Base-by-base conservation (phyloP, 2,113 vertebrate species). In the Semicossyphus pulcher region DNA sequence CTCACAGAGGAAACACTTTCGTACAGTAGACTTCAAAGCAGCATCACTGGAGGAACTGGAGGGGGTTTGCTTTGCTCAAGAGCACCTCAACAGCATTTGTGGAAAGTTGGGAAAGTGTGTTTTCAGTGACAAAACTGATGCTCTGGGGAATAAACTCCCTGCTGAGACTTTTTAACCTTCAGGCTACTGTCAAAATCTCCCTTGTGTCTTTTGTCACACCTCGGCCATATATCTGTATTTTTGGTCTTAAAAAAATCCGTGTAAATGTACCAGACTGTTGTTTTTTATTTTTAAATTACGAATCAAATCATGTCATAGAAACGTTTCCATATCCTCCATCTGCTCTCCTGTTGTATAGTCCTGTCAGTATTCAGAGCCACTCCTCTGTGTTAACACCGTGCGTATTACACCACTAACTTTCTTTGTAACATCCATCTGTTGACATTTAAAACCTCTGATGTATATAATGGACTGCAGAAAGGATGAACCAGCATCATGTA, bases 391-490 rank as follows among this genome's bases (percentile, higher is more conserved):
- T 83, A 80, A 70, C 12, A 4, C 37, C 56, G 36, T 63, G 48
- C 78, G 56, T 83, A 77, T 61, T 26, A 81, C 91, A 92, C 89
- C 90, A 93, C 90, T 93, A 90, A 91, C 80, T 91, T 92, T 80
- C 85, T 92, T 89, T 93, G 53, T 86, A 83, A 88, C 63, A 73
- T 84, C 29, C 25, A 47, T 76, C 47, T 80, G 68, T 74, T 26
- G 20, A 10, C 47, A 14, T 59, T 71, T 56, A 48, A 12, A 41
- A 66, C 78, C 52, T 49, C 56, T 49, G 52, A 70, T 92, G 87
- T 92, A 91, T 72, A 89, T 88, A 89, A 42, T 72, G 72, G 76
- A 88, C 72, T 78, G 69, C 82, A 84, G 57, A 81, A 72, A 88
- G 72, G 65, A 68, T 86, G 62, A 80, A 83, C 61, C 73, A 68